Evolutionary conservation across 1,140 invertebrate species (phyloP).

Genomic region (Drosophila tristis): DNA sequence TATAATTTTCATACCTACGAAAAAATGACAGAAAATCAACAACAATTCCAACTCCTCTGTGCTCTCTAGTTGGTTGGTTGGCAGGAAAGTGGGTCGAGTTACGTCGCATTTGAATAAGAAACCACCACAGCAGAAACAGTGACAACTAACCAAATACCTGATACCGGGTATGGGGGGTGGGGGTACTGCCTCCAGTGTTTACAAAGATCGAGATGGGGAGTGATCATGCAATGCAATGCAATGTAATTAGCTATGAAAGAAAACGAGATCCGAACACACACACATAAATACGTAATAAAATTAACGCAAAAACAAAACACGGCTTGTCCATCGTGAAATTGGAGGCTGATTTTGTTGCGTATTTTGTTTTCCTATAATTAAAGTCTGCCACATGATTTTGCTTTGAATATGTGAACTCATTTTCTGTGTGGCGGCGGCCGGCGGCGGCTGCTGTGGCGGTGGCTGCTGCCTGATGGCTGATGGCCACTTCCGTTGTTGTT

Average conservation of each 20-base stretch:
- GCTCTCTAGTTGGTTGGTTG: background rate
- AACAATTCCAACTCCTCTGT: conserved; percentile 43
- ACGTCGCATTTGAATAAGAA: conserved; percentile 74
- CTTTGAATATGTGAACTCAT: conserved; percentile 60
- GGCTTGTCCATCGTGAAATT: conserved; percentile 59
- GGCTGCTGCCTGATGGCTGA: conserved; percentile 55
- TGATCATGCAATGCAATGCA: conserved; percentile 78
- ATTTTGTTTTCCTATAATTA: conserved; percentile 45
- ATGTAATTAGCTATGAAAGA: conserved; percentile 66
- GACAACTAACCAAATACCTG: conserved; percentile 17
- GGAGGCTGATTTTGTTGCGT: conserved; percentile 41
- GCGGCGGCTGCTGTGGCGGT: conserved; percentile 46
- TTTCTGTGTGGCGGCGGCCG: conserved; percentile 24
- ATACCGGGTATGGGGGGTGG: no score
- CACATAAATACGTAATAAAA: conserved; percentile 64
- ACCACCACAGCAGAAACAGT: conserved; percentile 30
- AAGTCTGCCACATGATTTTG: conserved; percentile 43
- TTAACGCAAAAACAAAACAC: conserved; percentile 63
- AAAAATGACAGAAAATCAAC: conserved; percentile 47
- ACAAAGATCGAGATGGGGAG: conserved; percentile 21
- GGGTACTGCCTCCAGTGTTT: conserved; percentile 4
- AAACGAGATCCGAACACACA: conserved; percentile 42
- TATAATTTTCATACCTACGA: conserved; percentile 51
- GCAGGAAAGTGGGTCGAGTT: conserved; percentile 74
- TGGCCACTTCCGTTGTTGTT: conserved; percentile 71